Evolutionary conservation across 1,140 invertebrate genomes (phyloP), one percentile per base, ranked within the genome.

Genomic region (Pseudomyrmex flavicornis): DNA sequence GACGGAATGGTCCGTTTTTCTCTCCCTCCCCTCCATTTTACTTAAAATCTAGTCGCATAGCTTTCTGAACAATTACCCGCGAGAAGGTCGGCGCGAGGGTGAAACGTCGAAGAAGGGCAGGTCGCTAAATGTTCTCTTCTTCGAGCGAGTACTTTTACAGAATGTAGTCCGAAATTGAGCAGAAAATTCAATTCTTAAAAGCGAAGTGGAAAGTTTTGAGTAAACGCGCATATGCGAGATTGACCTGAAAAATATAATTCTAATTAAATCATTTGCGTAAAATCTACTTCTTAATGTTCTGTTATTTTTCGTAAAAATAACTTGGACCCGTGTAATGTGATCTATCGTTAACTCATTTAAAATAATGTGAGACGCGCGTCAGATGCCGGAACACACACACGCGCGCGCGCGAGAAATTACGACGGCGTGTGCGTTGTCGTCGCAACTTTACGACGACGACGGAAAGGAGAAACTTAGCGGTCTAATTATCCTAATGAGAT

Each of bases 21-120:
- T 52, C 44, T 8, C 13, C 62, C 44, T 2, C 17, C 10, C 50
- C n/a, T 17, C 52, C 65, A 65, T 35, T 84, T 80, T 84, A 79
- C 82, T 68, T 58, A 79, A 84, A 79, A 84, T 59, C 75, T 59
- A 80, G 74, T 61, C 75, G 63, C 74, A 68, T 63, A 59, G 74
- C 65, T 80, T 84, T 84, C 82, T 69, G 82, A 84, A 74, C 82
- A 79, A 84, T 84, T 84, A 79, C 62, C 82, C 80, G 59, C 70
- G 70, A 62, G 35, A 35, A 35, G 13, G 9, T 63, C 35, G 22
- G 15, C 52, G 17, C 59, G 59, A 35, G 44, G 17, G 58, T 20
- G 52, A 17, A 35, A 77, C 54, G 54, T 52, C 48, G 65, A 63
- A 72, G 46, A 63, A 72, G 46, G n/a, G 26, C 44, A 56, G 56